Evolutionary conservation across 1,140 invertebrate genomes (phyloP), one percentile per base, ranked within the genome.

Genomic region (Saccostrea echinata): DNA sequence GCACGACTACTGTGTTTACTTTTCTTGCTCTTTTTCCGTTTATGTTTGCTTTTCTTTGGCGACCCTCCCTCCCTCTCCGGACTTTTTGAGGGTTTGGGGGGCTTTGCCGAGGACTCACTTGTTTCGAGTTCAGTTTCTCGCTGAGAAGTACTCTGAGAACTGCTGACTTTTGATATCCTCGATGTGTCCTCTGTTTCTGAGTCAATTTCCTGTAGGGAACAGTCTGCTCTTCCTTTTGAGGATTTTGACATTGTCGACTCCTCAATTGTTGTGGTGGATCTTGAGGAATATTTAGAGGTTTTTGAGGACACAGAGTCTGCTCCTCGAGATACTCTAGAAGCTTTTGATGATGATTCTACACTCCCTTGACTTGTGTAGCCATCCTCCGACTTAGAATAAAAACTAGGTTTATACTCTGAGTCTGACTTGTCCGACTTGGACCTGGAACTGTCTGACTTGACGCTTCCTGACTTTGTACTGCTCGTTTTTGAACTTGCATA

Each of bases 181-280:
- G 33, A 76, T 13, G 68, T 76, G 68, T 76, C 27, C 30, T 76
- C 68, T 24, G 68, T 76, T 76, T 84, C 84, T 13, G 68, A 82
- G 52, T 83, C 81, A 33, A 53, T 55, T 12, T 86, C 85, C n/a
- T 86, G 87, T 53, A 84, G 81, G 24, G 84, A 61, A 88, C 71
- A 76, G 2, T 76, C 88, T 21, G 86, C 81, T 43, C 76, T 85
- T 82, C n/a, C 35, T 64, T 86, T 84, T 24, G 27, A 61, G 21
- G 81, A 83, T 13, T 83, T 83, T 21, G n/a, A 57, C n/a, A 43
- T 1, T 43, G 81, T 52, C 9, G 35, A 51, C 21, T 83, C 52
- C 0, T 30, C 30, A 3, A 43, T 13, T 3, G 83, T 53, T 3
- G 52, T 84, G 3, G 27, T 51, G 27, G 83, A 84, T 33, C 27